Evolutionary conservation across 2,797 vertebrate genomes (phyloP).

Genomic region (Nannoperca obscura): DNA sequence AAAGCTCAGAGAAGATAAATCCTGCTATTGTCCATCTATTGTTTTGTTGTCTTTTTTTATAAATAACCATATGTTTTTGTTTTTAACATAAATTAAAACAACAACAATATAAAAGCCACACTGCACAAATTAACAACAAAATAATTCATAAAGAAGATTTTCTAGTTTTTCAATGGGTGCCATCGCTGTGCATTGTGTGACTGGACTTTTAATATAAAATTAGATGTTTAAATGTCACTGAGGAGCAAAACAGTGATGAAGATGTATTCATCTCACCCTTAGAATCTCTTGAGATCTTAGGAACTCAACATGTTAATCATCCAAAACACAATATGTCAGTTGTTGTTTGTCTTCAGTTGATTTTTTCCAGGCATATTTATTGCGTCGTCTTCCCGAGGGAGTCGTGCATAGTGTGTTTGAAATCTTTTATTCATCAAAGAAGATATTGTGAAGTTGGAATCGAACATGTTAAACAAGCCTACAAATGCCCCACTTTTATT

Average conservation of each 20-base stretch:
- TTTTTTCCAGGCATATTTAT: constrained; percentile 35
- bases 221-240: background rate
- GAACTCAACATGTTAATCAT: background rate
- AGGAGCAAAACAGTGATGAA: background rate
- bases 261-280: background rate
- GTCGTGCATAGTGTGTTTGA: background rate
- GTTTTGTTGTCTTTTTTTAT: too few species aligned
- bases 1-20: background rate
- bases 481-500: constrained; percentile 35
- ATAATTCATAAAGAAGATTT: background rate
- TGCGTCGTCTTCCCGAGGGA: constrained; percentile 5
- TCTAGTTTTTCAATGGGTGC: background rate
- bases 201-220: background rate
- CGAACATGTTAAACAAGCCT: constrained; percentile 17
- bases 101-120: background rate
- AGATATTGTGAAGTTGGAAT: constrained; percentile 16
- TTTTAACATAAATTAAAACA: background rate
- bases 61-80: background rate
- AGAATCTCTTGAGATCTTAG: background rate
- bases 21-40: background rate
- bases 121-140: background rate
- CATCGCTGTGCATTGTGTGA: too few species aligned
- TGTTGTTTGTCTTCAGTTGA: constrained; percentile 15
- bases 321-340: background rate
- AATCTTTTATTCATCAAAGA: constrained; percentile 29